Evolutionary conservation across 2,113 vertebrate species (phyloP).

Genomic region (Rhombomys opimus): DNA sequence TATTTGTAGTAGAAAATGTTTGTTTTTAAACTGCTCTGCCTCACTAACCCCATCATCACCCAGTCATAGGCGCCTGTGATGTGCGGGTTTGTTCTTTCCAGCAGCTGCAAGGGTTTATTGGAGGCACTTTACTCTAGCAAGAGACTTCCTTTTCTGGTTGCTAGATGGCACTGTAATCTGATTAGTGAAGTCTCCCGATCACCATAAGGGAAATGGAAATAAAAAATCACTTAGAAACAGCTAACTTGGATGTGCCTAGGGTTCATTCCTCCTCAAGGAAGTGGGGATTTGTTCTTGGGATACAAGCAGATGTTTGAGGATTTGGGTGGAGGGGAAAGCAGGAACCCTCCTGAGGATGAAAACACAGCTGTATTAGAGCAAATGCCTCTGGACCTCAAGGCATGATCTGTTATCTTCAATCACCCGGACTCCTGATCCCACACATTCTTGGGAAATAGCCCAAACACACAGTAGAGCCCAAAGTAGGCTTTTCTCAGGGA

Average conservation of each 20-base stretch:
- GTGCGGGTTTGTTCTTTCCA: neutral
- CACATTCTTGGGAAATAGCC: neutral
- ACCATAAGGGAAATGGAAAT: neutral
- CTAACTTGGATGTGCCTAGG: neutral
- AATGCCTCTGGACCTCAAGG: neutral
- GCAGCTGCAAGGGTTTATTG: neutral
- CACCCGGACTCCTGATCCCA: neutral
- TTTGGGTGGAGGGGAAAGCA: neutral
- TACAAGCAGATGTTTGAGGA: neutral
- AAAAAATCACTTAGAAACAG: neutral
- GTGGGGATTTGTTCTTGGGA: too few species aligned
- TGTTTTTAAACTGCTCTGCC: neutral
- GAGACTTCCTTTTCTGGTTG: constrained; percentile 37
- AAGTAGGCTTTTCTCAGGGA: neutral
- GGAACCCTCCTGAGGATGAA: neutral
- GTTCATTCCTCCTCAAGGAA: neutral
- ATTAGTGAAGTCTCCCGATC: neutral
- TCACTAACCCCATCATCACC: too few species aligned
- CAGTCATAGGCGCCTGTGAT: too few species aligned
- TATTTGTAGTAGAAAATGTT: neutral
- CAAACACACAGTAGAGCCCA: neutral
- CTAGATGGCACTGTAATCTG: constrained; percentile 76
- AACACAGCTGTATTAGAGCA: neutral
- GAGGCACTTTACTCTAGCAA: neutral
- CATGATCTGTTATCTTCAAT: neutral